phyloP scores from a whole-genome alignment of 2,113 vertebrate species.

The Stictonetta naevosa region DNA sequence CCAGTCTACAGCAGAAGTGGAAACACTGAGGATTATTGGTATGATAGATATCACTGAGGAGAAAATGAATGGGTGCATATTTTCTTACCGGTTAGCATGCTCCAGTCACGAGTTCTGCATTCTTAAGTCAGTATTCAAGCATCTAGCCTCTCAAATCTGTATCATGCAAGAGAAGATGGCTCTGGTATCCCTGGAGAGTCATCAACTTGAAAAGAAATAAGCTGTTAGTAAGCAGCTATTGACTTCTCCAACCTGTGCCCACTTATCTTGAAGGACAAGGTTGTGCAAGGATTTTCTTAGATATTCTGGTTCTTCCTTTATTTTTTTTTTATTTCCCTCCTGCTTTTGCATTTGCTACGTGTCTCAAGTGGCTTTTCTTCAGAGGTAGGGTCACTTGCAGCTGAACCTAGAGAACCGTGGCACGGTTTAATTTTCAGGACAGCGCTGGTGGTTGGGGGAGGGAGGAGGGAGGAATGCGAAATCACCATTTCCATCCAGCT shows the following conservation, averaged over 20 bases:
- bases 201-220: neutral
- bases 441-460: neutral
- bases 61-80: neutral
- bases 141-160: neutral
- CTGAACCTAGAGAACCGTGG: constrained; percentile 44
- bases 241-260: neutral
- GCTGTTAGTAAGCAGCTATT: neutral
- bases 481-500: constrained; percentile 53
- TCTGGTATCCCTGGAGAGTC: neutral
- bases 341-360: neutral
- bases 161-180: neutral
- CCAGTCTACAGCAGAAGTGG: constrained; percentile 87
- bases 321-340: neutral
- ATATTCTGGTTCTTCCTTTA: neutral
- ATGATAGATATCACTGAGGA: neutral
- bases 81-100: neutral
- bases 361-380: neutral
- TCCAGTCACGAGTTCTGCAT: accelerated
- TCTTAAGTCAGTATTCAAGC: neutral
- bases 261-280: neutral
- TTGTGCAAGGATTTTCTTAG: constrained; percentile 9
- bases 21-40: constrained; percentile 93
- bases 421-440: constrained; percentile 21
- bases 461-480: constrained; percentile 45
- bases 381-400: constrained; percentile 9